These are phyloP conservation scores for Orchesella flavescens DNA, from an alignment of 2,888 invertebrate genomes.

Conservation along the genomic window DNA sequence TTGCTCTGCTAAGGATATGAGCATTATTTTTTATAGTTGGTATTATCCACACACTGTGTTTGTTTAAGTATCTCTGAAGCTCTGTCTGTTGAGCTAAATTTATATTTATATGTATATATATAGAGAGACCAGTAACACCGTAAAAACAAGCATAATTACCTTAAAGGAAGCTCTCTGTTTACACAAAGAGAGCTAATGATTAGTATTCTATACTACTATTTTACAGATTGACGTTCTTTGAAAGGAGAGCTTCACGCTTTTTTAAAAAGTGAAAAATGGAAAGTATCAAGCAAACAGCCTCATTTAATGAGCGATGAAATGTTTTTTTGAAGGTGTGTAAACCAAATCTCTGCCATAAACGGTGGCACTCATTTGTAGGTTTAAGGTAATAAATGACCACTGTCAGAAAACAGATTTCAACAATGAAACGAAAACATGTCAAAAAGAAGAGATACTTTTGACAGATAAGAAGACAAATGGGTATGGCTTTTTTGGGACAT, in stretches of 20 bases:
- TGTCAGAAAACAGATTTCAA: slow-evolving; percentile 63
- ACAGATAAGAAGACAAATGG: slow-evolving; percentile 60
- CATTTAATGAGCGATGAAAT: slow-evolving; percentile 22
- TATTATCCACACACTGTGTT: too few relatives aligned
- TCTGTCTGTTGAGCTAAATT: too few relatives aligned
- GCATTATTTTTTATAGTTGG: too few relatives aligned
- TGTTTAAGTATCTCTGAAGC: too few relatives aligned
- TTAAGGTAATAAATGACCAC: slow-evolving; percentile 61
- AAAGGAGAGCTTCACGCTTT: too few relatives aligned
- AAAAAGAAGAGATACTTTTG: slow-evolving; percentile 64
- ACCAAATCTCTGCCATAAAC: slow-evolving; percentile 52
- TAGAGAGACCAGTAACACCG: too few relatives aligned
- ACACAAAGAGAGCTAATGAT: background rate
- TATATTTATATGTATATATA: too few relatives aligned
- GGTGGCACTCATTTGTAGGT: slow-evolving; percentile 54
- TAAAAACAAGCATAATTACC: background rate
- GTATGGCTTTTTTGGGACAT: slow-evolving; percentile 54
- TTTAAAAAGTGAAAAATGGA: too few relatives aligned
- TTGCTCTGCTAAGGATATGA: too few relatives aligned
- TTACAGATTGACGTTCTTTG: background rate
- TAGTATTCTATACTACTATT: background rate
- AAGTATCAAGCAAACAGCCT: too few relatives aligned
- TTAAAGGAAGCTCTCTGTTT: background rate
- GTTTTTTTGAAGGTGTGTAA: slow-evolving; percentile 35
- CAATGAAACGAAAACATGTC: slow-evolving; percentile 64